A percentile compares a stretch with the other conserved stretches of the same genome.
These are phyloP conservation scores for Pangasius macronema DNA, from an alignment of 2,797 vertebrate genomes.

Conservation along the genomic window DNA sequence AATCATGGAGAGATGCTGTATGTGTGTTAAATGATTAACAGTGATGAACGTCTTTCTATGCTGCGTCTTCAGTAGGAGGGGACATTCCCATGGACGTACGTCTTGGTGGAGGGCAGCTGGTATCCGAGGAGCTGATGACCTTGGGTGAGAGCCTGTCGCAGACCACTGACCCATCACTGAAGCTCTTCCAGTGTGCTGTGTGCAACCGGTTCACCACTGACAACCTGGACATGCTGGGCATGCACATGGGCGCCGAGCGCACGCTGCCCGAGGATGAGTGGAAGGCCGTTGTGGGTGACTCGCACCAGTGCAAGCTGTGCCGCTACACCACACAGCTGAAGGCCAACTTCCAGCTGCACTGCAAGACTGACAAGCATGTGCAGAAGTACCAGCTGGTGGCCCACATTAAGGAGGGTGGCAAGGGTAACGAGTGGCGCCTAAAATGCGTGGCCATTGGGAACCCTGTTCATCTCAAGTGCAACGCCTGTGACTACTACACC, in stretches of 20 bases:
- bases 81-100: slow-evolving; percentile 96
- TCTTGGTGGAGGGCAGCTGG: slow-evolving; percentile 91
- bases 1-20: neutral
- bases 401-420: slow-evolving; percentile 98
- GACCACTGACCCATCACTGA: slow-evolving; percentile 94
- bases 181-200: slow-evolving; percentile 98
- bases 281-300: slow-evolving; percentile 94
- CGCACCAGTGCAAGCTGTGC: slow-evolving; percentile 97
- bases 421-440: slow-evolving; percentile 97
- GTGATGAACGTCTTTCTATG: neutral
- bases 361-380: slow-evolving; percentile 98
- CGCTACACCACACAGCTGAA: slow-evolving; percentile 98
- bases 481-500: slow-evolving; percentile 98
- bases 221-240: slow-evolving; percentile 94
- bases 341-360: slow-evolving; percentile 99
- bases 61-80: slow-evolving; percentile 80
- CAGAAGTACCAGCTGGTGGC: slow-evolving; percentile 99
- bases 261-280: slow-evolving; percentile 95
- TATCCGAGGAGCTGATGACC: slow-evolving; percentile 98
- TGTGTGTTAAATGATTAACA: neutral
- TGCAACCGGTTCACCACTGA: slow-evolving; percentile 99
- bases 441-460: slow-evolving; percentile 99
- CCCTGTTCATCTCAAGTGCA: slow-evolving; percentile 97
- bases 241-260: slow-evolving; percentile 96
- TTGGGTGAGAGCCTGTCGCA: slow-evolving; percentile 96